Base-by-base conservation (phyloP, 1,140 invertebrate genomes). In the Drosophila takahashii region DNA sequence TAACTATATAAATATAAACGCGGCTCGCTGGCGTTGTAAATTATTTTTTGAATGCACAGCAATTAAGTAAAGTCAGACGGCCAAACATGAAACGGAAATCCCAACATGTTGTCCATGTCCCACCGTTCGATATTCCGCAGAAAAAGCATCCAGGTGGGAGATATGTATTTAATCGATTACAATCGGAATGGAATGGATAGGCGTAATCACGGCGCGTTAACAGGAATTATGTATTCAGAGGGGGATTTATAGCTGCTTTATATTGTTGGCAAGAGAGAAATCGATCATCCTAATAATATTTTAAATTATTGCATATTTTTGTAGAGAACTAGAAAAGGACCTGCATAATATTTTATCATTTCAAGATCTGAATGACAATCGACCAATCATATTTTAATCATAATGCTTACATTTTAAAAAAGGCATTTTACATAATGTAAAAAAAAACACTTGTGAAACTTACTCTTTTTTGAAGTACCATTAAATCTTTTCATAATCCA, bases 31-130 rank as follows among this genome's bases (percentile, higher is more conserved):
- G 41, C 18, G 39, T 39, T 74, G 72, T 73, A 61, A 73, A 69
- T 56, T 74, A 73, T 62, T 64, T 77, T 74, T 74, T 78, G 69
- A 73, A 67, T 52, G 58, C 36, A 34, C 45, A 57, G 59, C 54
- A 60, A 59, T 78, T 74, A 74, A 81, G 48, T 74, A 53, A 54
- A 77, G 57, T 77, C 78, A 65, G 79, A 54, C 54, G 66, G 67
- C 15, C 48, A 77, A 71, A 77, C 58, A 70, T 77, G 34, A 57
- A 78, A 41, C 71, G 78, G 61, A 75, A 76, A 76, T 76, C 72
- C 60, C 52, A 57, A 34, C 72, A 76, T 76, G 71, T 76, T 76
- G 72, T 76, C n/a, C 52, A 36, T 26, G 61, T 66, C 69, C 57
- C 60, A n/a, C 47, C 22, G 36, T 54, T 36, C 50, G 51, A 58